Evolutionary conservation across 2,113 vertebrate species (phyloP).

Genomic region (Panurus biarmicus): DNA sequence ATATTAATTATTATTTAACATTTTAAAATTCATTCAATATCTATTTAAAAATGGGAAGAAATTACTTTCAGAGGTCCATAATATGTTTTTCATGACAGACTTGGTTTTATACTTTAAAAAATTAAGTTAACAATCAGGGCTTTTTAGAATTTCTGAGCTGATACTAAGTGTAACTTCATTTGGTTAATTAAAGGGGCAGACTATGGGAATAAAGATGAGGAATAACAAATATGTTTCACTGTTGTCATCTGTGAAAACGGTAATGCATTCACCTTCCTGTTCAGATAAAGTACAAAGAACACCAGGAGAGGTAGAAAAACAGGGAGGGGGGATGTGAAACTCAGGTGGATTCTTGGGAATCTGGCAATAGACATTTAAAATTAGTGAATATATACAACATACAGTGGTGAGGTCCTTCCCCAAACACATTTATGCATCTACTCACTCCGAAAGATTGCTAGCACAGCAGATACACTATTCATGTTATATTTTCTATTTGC

Average conservation of each 20-base stretch:
- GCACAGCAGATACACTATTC: background rate
- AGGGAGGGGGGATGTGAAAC: accelerated
- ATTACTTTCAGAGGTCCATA: background rate
- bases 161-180: background rate
- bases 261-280: background rate
- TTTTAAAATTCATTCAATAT: background rate
- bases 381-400: background rate
- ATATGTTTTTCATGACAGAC: background rate
- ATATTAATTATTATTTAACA: background rate
- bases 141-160: background rate
- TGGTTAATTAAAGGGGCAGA: background rate
- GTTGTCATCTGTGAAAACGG: background rate
- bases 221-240: background rate
- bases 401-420: background rate
- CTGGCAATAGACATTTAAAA: background rate
- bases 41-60: background rate
- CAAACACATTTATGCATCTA: background rate
- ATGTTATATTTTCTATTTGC: background rate
- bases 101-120: background rate
- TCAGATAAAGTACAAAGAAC: background rate
- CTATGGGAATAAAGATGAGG: background rate
- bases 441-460: background rate
- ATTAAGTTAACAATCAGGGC: background rate
- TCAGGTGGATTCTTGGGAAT: background rate
- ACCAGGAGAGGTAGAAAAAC: background rate